These are phyloP conservation scores for Drosophila burlai DNA, from an alignment of 1,140 invertebrate species.

Conservation along the genomic window DNA sequence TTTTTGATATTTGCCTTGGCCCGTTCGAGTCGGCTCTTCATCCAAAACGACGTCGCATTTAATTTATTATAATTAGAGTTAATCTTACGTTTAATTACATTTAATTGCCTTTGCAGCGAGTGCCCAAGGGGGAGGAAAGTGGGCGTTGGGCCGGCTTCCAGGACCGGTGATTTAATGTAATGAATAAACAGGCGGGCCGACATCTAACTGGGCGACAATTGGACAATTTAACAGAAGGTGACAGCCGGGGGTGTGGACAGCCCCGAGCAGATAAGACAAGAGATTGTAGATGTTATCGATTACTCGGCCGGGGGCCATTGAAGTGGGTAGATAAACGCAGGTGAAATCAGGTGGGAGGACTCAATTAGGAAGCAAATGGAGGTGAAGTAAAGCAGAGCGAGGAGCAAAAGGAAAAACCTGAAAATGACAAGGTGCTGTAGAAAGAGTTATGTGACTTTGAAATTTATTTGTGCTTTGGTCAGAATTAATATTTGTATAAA, in stretches of 20 bases:
- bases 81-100: conserved; percentile 81
- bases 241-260: conserved; percentile 43
- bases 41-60: conserved; percentile 56
- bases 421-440: neutral
- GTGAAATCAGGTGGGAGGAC: conserved; percentile 27
- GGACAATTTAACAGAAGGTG: conserved; percentile 40
- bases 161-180: conserved; percentile 57
- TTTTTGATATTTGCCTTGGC: conserved; percentile 62
- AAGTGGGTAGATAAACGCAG: conserved; percentile 19
- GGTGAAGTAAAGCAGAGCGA: neutral
- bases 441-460: neutral
- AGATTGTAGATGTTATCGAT: conserved; percentile 42
- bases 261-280: conserved; percentile 19
- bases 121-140: neutral
- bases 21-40: conserved; percentile 40
- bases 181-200: conserved; percentile 63
- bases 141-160: neutral
- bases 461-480: neutral
- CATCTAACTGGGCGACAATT: conserved; percentile 47
- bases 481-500: neutral
- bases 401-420: neutral
- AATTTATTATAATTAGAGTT: conserved; percentile 81
- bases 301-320: conserved; percentile 14
- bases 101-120: conserved; percentile 62
- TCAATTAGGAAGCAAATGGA: conserved; percentile 29